Evolutionary conservation across 2,113 vertebrate genomes (phyloP).

Genomic region (Poeciliopsis prolifica): DNA sequence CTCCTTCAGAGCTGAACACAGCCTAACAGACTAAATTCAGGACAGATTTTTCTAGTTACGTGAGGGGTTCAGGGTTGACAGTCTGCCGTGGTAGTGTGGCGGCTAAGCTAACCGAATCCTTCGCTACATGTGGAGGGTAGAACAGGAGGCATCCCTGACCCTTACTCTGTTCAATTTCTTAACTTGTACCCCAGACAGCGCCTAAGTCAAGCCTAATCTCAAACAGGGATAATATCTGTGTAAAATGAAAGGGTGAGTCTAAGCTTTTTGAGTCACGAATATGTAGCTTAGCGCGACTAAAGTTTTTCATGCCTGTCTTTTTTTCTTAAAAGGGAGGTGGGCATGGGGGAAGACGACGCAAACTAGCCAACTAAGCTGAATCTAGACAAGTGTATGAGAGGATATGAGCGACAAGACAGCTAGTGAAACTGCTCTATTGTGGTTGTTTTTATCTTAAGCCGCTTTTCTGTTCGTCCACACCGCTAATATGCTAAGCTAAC

Average conservation of each 20-base stretch:
- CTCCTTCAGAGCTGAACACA: neutral
- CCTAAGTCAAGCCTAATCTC: slow-evolving; percentile 56
- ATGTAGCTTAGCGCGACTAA: slow-evolving; percentile 65
- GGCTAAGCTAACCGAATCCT: slow-evolving; percentile 77
- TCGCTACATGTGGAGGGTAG: slow-evolving; percentile 84
- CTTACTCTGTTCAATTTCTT: slow-evolving; percentile 71
- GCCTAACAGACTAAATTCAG: neutral
- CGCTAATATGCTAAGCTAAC: slow-evolving; percentile 29
- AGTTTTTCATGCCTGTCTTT: slow-evolving; percentile 73
- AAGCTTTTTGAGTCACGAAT: slow-evolving; percentile 47
- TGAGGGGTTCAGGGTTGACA: slow-evolving; percentile 78
- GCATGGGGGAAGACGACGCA: slow-evolving; percentile 61
- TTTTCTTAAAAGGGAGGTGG: slow-evolving; percentile 62
- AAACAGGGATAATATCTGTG: slow-evolving; percentile 67
- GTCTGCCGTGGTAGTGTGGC: slow-evolving; percentile 66
- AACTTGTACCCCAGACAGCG: slow-evolving; percentile 58
- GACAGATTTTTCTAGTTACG: slow-evolving; percentile 13
- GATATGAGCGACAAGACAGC: neutral
- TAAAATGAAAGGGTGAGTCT: slow-evolving; percentile 86
- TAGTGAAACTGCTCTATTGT: neutral
- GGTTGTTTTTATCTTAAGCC: slow-evolving; percentile 7
- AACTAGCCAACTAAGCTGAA: slow-evolving; percentile 60
- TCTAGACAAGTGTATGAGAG: slow-evolving; percentile 12
- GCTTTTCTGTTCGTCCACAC: slow-evolving; percentile 10
- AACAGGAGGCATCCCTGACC: slow-evolving; percentile 77